Percentiles rank a stretch among this genome's conserved stretches.
Evolutionary conservation across 2,113 vertebrate genomes (phyloP).

Genomic region (Corythornis vintsioides): DNA sequence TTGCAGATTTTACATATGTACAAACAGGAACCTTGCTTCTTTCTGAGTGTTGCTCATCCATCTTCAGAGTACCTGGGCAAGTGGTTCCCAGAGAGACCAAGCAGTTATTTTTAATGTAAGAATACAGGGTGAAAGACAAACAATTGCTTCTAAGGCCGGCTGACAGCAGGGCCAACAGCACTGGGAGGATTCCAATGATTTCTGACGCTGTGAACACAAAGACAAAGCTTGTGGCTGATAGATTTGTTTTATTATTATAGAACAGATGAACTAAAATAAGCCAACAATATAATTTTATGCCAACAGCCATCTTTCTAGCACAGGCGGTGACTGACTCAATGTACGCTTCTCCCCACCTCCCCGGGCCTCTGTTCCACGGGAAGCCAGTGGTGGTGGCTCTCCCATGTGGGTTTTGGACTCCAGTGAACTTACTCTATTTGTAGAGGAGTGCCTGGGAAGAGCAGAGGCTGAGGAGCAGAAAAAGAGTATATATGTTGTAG

Average conservation of each 20-base stretch:
- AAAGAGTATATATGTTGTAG: conserved; percentile 39
- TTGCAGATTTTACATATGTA: neutral
- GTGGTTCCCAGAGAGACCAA: neutral
- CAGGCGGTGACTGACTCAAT: conserved; percentile 51
- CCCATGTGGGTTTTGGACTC: neutral
- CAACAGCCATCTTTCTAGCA: conserved; percentile 71
- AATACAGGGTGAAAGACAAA: neutral
- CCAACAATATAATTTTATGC: conserved; percentile 77
- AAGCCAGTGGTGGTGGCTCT: neutral
- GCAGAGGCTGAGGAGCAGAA: conserved; percentile 23
- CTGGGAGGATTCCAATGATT: neutral
- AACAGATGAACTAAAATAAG: conserved; percentile 80
- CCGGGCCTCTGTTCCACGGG: neutral
- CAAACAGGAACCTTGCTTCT: neutral
- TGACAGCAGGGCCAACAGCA: neutral
- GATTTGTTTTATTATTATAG: conserved; percentile 80
- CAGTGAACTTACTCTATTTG: neutral
- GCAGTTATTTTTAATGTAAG: neutral
- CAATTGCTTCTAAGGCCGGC: neutral
- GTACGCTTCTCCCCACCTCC: conserved; percentile 16
- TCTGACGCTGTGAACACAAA: conserved; percentile 22
- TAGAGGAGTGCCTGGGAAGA: conserved; percentile 35
- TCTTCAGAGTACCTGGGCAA: neutral
- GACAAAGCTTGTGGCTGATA: conserved; percentile 69
- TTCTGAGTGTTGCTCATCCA: neutral